Evolutionary conservation across 2,888 invertebrate species (phyloP).

Genomic region (Autographa pulchrina): DNA sequence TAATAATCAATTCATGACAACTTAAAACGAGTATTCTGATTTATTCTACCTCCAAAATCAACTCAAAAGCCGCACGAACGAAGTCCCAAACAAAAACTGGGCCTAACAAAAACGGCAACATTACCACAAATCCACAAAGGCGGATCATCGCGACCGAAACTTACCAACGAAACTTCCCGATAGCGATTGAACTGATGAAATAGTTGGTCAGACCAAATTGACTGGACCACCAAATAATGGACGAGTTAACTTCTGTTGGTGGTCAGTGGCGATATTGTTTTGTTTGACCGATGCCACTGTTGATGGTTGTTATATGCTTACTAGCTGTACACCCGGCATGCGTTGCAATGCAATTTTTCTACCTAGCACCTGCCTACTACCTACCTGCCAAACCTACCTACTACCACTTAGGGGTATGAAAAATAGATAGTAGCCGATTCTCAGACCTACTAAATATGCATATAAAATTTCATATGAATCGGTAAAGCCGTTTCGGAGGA

Average conservation of each 20-base stretch:
- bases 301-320: not conserved
- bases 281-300: slow-evolving; percentile 28
- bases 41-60: too few species aligned
- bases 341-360: too few species aligned
- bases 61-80: not conserved
- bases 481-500: too few species aligned
- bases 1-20: too few species aligned
- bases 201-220: slow-evolving; percentile 49
- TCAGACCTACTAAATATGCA: too few species aligned
- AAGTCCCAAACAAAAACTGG: not conserved
- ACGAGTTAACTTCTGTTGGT: slow-evolving; percentile 44
- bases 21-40: too few species aligned
- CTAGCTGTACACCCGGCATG: too few species aligned
- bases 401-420: too few species aligned
- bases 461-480: too few species aligned
- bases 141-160: slow-evolving; percentile 20
- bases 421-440: too few species aligned
- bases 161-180: slow-evolving; percentile 28
- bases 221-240: slow-evolving; percentile 50
- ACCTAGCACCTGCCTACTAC: too few species aligned
- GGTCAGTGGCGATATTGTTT: slow-evolving; percentile 20
- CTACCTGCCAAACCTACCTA: too few species aligned
- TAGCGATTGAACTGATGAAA: slow-evolving; percentile 47
- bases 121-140: not conserved
- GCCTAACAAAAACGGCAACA: slow-evolving; percentile 1